Conservation (phyloP, 2,888 invertebrate species). For the Calameuta filiformis region DNA sequence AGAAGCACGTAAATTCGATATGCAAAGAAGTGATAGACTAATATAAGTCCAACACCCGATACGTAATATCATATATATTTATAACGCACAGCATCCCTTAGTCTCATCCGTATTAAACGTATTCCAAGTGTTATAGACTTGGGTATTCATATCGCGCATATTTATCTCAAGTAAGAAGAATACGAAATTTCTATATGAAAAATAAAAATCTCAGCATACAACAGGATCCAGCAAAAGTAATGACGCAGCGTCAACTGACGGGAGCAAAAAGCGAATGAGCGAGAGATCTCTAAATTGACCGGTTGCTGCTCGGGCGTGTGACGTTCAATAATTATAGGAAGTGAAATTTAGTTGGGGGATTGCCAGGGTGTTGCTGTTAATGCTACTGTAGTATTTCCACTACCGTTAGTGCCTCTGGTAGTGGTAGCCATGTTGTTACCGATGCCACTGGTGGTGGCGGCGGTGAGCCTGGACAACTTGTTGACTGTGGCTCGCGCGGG, state of each 20-base stretch:
- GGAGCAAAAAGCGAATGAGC: not conserved
- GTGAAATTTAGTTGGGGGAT: conserved; percentile 44
- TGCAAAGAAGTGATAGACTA: not conserved
- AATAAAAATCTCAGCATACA: not conserved
- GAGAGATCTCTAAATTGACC: not conserved
- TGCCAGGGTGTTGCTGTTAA: conserved; percentile 5
- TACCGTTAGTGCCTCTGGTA: not conserved
- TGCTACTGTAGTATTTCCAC: not conserved
- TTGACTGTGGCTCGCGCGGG: conserved; percentile 37
- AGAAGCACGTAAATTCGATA: not conserved
- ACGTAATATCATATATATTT: not conserved
- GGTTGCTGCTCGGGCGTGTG: conserved; percentile 36
- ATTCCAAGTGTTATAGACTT: not conserved
- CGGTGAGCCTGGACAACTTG: conserved; percentile 49
- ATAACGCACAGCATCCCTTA: not conserved
- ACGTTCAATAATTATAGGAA: conserved; percentile 52
- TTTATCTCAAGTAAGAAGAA: not conserved
- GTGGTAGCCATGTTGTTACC: not conserved
- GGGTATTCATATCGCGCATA: not conserved
- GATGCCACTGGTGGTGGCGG: conserved; percentile 12
- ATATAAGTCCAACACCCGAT: not conserved
- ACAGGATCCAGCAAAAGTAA: not conserved
- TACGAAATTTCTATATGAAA: not conserved
- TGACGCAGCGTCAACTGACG: not conserved
- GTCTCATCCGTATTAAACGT: not conserved